These are phyloP conservation scores for Arrhamphus sclerolepis DNA, from an alignment of 2,797 vertebrate species.

Conservation along the genomic window DNA sequence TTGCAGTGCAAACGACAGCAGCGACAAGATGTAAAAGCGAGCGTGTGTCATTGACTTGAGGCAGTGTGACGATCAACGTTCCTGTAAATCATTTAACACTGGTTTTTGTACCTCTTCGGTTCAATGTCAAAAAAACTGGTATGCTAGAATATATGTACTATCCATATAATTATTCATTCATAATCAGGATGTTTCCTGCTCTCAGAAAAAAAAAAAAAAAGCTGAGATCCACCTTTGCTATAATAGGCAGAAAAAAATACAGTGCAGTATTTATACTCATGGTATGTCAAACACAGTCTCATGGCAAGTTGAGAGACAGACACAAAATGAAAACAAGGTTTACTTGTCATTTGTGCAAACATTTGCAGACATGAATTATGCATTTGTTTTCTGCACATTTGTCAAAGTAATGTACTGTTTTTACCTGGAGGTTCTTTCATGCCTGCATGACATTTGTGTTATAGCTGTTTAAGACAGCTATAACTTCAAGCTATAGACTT, in stretches of 20 bases:
- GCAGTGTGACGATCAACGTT: conserved; percentile 8
- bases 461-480: not conserved
- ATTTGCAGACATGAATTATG: not conserved
- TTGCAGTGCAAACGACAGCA: conserved; percentile 2
- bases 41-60: not conserved
- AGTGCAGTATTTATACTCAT: not conserved
- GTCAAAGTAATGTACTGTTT: too few species aligned
- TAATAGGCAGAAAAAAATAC: not conserved
- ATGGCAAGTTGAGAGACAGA: not conserved
- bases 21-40: not conserved
- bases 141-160: not conserved
- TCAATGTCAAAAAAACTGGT: conserved; percentile 11
- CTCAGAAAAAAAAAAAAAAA: conserved; percentile 2
- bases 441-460: not conserved
- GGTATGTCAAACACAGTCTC: not conserved
- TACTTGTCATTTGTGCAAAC: not conserved
- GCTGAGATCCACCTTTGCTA: not conserved
- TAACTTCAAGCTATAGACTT: not conserved
- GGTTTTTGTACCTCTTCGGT: conserved; percentile 23
- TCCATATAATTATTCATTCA: conserved; percentile 11
- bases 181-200: not conserved
- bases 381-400: not conserved
- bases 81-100: conserved; percentile 14
- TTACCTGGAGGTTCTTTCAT: not conserved
- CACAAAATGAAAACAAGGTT: not conserved